These are phyloP conservation scores for Anarrhichthys ocellatus DNA, from an alignment of 2,113 vertebrate species.

Conservation along the genomic window DNA sequence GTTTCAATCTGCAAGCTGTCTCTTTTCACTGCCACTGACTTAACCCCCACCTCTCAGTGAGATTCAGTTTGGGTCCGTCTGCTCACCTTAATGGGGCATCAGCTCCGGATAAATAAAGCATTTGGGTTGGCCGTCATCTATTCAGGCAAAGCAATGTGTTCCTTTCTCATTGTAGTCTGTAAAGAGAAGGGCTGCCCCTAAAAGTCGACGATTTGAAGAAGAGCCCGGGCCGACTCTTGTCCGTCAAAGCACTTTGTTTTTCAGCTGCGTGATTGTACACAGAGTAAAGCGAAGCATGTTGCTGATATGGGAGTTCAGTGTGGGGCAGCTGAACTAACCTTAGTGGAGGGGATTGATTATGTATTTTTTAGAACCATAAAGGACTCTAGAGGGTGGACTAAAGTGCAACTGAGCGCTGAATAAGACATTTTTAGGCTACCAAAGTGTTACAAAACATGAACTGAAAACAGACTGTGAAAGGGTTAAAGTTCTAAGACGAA, in stretches of 20 bases:
- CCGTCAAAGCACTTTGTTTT: background rate
- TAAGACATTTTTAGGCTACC: too few species aligned
- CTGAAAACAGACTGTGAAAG: too few species aligned
- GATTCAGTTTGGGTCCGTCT: constrained; percentile 17
- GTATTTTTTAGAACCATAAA: too few species aligned
- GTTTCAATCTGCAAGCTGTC: constrained; percentile 22
- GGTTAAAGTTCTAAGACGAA: too few species aligned
- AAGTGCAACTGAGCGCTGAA: too few species aligned
- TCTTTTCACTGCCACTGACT: constrained; percentile 50
- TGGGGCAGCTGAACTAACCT: background rate
- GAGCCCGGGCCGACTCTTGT: background rate
- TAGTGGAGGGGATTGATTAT: too few species aligned
- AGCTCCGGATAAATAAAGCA: constrained; percentile 47
- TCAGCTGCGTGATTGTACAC: background rate
- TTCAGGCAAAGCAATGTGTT: background rate
- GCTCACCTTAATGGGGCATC: constrained; percentile 33
- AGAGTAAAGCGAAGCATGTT: background rate
- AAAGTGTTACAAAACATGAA: too few species aligned
- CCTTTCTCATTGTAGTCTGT: background rate
- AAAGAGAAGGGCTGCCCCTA: background rate
- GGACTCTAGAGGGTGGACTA: too few species aligned
- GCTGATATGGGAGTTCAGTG: background rate
- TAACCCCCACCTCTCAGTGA: constrained; percentile 16
- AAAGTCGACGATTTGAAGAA: background rate
- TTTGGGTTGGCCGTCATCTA: constrained; percentile 20